Base-by-base conservation (phyloP, 1,140 invertebrate species). In the Holcopasites calliopsidis region DNA sequence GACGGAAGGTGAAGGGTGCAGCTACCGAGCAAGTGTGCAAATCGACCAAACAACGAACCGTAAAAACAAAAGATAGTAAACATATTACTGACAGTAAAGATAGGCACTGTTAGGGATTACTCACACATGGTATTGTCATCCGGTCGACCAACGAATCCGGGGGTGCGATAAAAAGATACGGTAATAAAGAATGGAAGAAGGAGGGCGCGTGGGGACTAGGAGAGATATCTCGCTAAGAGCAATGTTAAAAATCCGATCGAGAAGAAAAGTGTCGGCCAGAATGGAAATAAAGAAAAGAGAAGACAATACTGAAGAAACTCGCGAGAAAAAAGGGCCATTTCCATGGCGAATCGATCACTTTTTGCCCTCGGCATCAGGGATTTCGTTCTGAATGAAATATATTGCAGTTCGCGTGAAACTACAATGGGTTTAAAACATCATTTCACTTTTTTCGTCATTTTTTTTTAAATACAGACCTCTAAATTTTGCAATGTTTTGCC, bases 111-210 rank as follows among this genome's bases (percentile, higher is more conserved):
- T 88, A 80, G 86, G 88, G 84, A 87, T 92, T 92, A 92, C 91
- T 92, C 91, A 92, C 91, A 90, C 88, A 87, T 90, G 79, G 50
- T 87, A 89, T 90, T 88, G 87, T 90, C 85, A 88, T 92, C 90
- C 90, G 90, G 88, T 86, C 79, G 90, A 90, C 88, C 90, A 90
- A 92, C 88, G 90, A 90, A 90, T 90, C 90, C 90, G 88, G 87
- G 86, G 90, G 89, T 91, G 88, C 90, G 87, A 90, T 90, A 88
- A 87, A 88, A 84, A 86, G 73, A 84, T 70, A 82, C 79, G 73
- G 42, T 65, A 85, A 74, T 74, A 44, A 81, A 72, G 80, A 84
- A 70, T 40, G 42, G 42, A 62, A 72, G 49, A 38, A 80, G 68
- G 75, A 66, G 35, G 23, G 50, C 42, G 49, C 77, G 64, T 11